Evolutionary conservation across 2,797 vertebrate genomes (phyloP).

Genomic region (Mormyrus hasselquistii): DNA sequence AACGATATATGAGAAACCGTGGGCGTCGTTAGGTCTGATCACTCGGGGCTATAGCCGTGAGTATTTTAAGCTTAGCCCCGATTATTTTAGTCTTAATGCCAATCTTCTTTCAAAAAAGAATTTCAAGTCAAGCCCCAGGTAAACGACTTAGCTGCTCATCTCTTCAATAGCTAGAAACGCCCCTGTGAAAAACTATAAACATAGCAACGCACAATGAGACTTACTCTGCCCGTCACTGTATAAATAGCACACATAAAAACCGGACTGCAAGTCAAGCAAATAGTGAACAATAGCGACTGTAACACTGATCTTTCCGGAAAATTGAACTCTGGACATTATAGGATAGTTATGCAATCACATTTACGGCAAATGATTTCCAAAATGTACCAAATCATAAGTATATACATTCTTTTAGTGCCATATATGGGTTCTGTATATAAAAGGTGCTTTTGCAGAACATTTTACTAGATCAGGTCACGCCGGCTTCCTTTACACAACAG

Average conservation of each 20-base stretch:
- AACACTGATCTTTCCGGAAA: neutral
- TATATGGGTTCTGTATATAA: neutral
- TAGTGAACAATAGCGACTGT: neutral
- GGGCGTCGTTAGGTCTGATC: too few relatives aligned
- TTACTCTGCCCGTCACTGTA: neutral
- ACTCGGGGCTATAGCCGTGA: neutral
- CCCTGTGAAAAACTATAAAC: neutral
- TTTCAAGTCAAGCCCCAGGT: too few relatives aligned
- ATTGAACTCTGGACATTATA: neutral
- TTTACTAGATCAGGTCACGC: neutral
- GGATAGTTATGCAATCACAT: neutral
- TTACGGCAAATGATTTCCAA: neutral
- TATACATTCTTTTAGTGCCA: neutral
- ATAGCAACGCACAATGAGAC: neutral
- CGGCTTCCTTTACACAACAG: neutral
- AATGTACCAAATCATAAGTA: neutral
- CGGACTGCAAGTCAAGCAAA: neutral
- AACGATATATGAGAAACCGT: too few relatives aligned
- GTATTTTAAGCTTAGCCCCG: too few relatives aligned
- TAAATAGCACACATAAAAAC: neutral
- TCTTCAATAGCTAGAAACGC: too few relatives aligned
- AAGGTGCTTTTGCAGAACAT: neutral
- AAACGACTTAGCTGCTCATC: too few relatives aligned
- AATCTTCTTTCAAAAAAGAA: too few relatives aligned
- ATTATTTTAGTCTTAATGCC: too few relatives aligned